These are phyloP conservation scores for Nematolebias whitei DNA, from an alignment of 2,113 vertebrate species.

Conservation along the genomic window DNA sequence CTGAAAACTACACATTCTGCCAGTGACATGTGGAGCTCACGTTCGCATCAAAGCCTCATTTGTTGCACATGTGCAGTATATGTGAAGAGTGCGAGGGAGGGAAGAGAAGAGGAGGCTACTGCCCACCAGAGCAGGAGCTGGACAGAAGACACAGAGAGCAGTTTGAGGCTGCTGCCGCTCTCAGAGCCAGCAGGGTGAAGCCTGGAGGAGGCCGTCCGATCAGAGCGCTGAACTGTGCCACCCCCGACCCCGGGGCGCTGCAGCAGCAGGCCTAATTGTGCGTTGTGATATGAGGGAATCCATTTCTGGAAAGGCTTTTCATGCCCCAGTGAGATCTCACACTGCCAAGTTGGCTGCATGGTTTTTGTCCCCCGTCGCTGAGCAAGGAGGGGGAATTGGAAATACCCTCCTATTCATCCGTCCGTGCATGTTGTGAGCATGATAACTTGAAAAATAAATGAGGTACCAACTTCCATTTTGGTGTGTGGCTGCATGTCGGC, in stretches of 20 bases:
- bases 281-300: constrained; percentile 58
- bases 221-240: constrained; percentile 50
- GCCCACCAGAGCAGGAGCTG: constrained; percentile 17
- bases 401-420: no score
- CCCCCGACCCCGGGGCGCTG: constrained; percentile 52
- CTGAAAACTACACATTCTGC: constrained; percentile 38
- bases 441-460: no score
- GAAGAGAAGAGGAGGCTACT: constrained; percentile 22
- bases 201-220: constrained; percentile 49
- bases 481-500: no score
- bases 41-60: constrained; percentile 28
- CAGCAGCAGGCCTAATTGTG: constrained; percentile 68
- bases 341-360: constrained; percentile 20
- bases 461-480: not conserved
- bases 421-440: no score
- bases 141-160: constrained; percentile 22
- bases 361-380: no score
- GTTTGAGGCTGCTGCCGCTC: constrained; percentile 48
- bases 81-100: constrained; percentile 12
- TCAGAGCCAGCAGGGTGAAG: constrained; percentile 42
- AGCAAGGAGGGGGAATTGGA: no score
- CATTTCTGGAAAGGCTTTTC: constrained; percentile 60
- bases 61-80: constrained; percentile 30
- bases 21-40: constrained; percentile 32
- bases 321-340: constrained; percentile 44